Evolutionary conservation across 1,140 invertebrate species (phyloP).

Genomic region (Heliconius nattereri): DNA sequence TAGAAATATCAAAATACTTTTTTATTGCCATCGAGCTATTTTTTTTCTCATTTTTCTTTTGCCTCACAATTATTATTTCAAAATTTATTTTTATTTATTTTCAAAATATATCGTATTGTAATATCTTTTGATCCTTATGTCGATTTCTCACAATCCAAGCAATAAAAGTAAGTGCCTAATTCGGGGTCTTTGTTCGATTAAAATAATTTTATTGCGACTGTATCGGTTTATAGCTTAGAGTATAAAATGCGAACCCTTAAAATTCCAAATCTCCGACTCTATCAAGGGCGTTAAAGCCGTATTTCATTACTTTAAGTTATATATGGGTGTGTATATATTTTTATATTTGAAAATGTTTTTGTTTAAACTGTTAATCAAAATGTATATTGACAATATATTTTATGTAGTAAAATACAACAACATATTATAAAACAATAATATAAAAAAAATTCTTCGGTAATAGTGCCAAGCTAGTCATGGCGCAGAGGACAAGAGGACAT

Average conservation of each 20-base stretch:
- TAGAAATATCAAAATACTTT: no score
- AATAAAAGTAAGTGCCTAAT: constrained; percentile 19
- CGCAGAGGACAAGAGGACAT: no score
- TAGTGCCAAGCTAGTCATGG: no score
- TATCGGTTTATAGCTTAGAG: constrained; percentile 25
- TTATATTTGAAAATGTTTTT: not conserved
- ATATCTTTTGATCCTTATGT: not conserved
- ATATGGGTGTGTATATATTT: not conserved
- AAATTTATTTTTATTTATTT: no score
- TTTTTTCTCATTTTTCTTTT: no score
- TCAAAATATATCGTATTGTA: not conserved
- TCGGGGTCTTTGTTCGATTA: constrained; percentile 24
- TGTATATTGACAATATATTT: not conserved
- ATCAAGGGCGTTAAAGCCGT: constrained; percentile 16
- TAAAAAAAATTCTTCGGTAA: no score
- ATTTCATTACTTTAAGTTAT: not conserved
- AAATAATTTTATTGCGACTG: constrained; percentile 31
- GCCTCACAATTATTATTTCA: no score
- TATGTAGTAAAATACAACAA: no score
- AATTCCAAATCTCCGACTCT: constrained; percentile 27
- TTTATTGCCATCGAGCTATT: no score
- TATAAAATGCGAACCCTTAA: constrained; percentile 30
- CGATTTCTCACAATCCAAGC: constrained; percentile 3
- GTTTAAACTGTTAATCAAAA: no score
- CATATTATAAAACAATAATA: not conserved